Base-by-base conservation (phyloP, 2,888 invertebrate species). In the Hyppa rectilinea region DNA sequence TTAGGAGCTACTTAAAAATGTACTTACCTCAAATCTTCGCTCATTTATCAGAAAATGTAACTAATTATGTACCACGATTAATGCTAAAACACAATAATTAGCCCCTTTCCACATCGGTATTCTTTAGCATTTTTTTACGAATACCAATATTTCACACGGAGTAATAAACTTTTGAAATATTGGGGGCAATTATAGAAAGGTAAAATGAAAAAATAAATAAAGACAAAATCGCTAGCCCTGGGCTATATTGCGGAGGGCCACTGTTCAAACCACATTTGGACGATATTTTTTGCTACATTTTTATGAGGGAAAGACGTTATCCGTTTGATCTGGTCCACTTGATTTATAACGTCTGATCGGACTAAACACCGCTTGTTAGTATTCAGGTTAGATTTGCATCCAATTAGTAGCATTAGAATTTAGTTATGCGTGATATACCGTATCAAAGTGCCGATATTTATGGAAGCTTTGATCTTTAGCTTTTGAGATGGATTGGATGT, bases 301-400 rank as follows among this genome's bases (percentile, higher is more conserved):
- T 91, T 90, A 90, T 87, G 87, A 90, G 82, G 87, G 87, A 91
- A 89, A 88, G 87, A 86, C 87, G 85, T 85, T 93, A 94, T 94
- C 94, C 88, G 72, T 84, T 83, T 87, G 88, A 94, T 94, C 94
- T 92, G 86, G 79, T 90, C 88, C 84, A 63, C 71, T 84, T 95
- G 95, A 95, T 96, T 95, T 95, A 96, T 92, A 75, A 83, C 81
- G 84, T 81, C 80, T 87, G 85, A 86, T 83, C 89, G 85, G 80
- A 84, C 89, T 89, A 91, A 92, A 86, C 89, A 90, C 88, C 87
- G 87, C 94, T 94, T 92, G 94, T 95, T 95, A 94, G 93, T 89
- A 93, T 94, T 92, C 93, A 90, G 84, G 80, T 83, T 85, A 90
- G 91, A 95, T 95, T 94, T 95, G 91, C 95, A 95, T 95, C 92